phyloP scores from a whole-genome alignment of 2,797 vertebrate species.

The Holocentrus rufus region DNA sequence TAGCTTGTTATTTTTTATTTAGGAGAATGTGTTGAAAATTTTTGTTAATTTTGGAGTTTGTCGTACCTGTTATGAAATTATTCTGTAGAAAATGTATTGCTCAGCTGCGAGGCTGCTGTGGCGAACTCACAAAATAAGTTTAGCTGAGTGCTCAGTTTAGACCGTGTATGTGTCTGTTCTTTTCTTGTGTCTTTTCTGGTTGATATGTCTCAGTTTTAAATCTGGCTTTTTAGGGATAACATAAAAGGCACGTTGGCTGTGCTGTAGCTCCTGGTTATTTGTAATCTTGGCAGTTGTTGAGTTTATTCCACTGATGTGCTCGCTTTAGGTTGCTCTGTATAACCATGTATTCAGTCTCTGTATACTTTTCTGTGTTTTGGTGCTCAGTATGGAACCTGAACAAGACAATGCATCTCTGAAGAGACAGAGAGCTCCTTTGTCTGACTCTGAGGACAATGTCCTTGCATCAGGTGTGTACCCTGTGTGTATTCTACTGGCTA shows the following conservation, averaged over 20 bases:
- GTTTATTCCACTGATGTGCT: too few relatives aligned
- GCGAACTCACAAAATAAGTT: neutral
- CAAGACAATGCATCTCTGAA: slow-evolving; percentile 65
- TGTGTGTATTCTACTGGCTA: too few relatives aligned
- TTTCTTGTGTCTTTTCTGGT: too few relatives aligned
- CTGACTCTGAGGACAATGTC: slow-evolving; percentile 75
- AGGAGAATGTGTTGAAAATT: too few relatives aligned
- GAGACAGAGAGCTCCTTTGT: slow-evolving; percentile 76
- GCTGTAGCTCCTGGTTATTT: too few relatives aligned
- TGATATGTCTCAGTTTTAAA: too few relatives aligned
- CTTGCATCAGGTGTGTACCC: slow-evolving; percentile 50
- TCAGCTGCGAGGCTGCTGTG: neutral
- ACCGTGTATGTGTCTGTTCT: too few relatives aligned
- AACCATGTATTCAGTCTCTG: neutral
- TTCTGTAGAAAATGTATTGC: neutral
- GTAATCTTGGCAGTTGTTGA: too few relatives aligned
- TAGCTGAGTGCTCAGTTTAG: neutral
- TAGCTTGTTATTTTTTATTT: too few relatives aligned
- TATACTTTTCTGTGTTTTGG: slow-evolving; percentile 28
- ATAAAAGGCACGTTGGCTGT: too few relatives aligned
- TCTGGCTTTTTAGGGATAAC: too few relatives aligned
- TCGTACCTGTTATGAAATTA: neutral
- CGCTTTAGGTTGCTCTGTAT: neutral
- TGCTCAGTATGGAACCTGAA: slow-evolving; percentile 62
- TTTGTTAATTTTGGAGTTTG: neutral